Conservation (phyloP, 2,113 vertebrate genomes). For the Bubo bubo region DNA sequence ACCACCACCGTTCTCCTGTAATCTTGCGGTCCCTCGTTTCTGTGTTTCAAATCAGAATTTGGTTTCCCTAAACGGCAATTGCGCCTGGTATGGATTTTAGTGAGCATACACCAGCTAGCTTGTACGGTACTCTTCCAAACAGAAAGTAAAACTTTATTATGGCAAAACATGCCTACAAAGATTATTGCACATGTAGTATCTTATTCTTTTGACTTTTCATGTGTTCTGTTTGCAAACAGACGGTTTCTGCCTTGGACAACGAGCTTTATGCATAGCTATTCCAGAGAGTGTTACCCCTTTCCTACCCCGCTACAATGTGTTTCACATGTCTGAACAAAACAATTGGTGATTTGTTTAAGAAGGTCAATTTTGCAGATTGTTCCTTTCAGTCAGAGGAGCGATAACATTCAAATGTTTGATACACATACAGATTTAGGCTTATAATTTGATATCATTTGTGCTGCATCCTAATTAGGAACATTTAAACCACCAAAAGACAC, state of each 20-base stretch:
- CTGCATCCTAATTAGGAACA: background rate
- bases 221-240: background rate
- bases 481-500: background rate
- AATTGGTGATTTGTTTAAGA: background rate
- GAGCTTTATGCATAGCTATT: background rate
- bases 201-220: background rate
- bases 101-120: background rate
- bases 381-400: background rate
- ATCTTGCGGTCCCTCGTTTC: background rate
- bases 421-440: background rate
- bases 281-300: background rate
- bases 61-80: background rate
- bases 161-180: background rate
- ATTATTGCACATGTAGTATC: background rate
- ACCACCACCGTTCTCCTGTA: background rate
- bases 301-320: background rate
- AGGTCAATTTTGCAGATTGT: background rate
- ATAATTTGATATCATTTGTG: background rate
- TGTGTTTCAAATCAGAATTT: background rate
- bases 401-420: background rate
- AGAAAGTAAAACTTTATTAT: background rate
- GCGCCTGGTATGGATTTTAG: background rate
- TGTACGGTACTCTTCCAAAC: rapidly evolving
- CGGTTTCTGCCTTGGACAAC: background rate
- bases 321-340: background rate